Evolutionary conservation across 2,113 vertebrate species (phyloP).

Genomic region (Perca flavescens): DNA sequence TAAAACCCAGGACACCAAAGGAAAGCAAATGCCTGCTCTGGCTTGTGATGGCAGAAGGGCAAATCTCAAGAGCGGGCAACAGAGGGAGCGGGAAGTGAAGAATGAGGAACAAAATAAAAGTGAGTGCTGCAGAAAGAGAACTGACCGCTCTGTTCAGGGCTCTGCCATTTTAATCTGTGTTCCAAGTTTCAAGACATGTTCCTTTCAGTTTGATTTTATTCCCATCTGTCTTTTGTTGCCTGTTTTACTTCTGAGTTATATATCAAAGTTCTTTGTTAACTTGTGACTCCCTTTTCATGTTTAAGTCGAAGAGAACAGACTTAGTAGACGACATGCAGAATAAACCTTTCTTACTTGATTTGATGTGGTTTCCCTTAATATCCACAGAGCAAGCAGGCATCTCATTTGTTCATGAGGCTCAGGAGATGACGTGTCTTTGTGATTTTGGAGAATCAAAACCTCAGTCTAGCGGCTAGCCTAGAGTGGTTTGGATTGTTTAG

Average conservation of each 20-base stretch:
- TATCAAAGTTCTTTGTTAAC: not conserved
- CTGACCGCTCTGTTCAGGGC: constrained; percentile 40
- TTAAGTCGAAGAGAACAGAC: not conserved
- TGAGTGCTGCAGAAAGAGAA: constrained; percentile 46
- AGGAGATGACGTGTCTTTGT: constrained; percentile 14
- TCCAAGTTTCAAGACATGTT: constrained; percentile 25
- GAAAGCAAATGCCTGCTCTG: constrained; percentile 61
- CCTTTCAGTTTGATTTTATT: constrained; percentile 23
- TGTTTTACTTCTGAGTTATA: not conserved
- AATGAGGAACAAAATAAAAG: constrained; percentile 66
- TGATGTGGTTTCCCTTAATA: constrained; percentile 7
- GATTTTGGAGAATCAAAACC: constrained; percentile 5
- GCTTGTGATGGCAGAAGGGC: constrained; percentile 69
- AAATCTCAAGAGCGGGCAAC: constrained; percentile 60
- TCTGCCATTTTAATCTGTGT: constrained; percentile 35
- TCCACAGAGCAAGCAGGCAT: constrained; percentile 7
- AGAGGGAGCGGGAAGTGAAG: constrained; percentile 60
- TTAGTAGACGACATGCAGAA: constrained; percentile 2
- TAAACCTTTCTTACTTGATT: not conserved
- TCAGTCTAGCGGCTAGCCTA: not conserved
- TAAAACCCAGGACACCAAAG: constrained; percentile 74
- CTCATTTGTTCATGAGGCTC: constrained; percentile 2
- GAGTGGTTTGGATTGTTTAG: constrained; percentile 35
- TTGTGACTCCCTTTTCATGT: not conserved
- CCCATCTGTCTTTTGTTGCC: not conserved